Evolutionary conservation across 2,888 invertebrate species (phyloP), one percentile per base, ranked within the genome.

Genomic region (Toxonevra muliebris): DNA sequence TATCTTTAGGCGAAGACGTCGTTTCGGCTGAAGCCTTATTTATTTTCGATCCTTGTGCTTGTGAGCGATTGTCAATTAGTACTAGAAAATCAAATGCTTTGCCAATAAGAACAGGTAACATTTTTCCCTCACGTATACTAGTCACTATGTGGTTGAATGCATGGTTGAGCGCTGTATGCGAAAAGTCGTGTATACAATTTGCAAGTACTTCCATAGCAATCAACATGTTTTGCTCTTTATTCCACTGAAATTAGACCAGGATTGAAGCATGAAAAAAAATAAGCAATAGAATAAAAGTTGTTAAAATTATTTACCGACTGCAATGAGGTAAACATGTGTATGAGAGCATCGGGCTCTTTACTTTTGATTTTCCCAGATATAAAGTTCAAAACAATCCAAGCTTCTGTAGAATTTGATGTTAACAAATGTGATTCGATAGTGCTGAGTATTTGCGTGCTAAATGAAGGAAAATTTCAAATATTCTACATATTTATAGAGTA

Each of bases 401-500:
- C 85, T 69, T 85, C 85, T 0, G 83, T 83, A 7, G 82, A 84
- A 73, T 84, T 84, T 1, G 81, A 76, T 0, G 84, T 83, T 17
- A 79, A 72, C 19, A 84, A 72, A 69, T 85, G 84, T 0, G 85
- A 84, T 66, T 85, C 82, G 42, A 85, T 79, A 0, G 78, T 76
- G 40, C 79, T 75, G 4, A 85, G 73, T 40, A 80, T 74, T 52
- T 76, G 71, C 2, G 78, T 66, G 40, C 84, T 85, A 42, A 17
- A 75, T 73, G 3, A 30, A 57, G 30, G n/a, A n/a, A 43, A 1
- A 55, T 53, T 53, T 15, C 9, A 40, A n/a, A 45, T 52, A 9
- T 54, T 54, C 11, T 50, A 1, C 30, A 40, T 13, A n/a, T 30
- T 48, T 64, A 2, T 17, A 50, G 45, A 13, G 13, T 13, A 30